Percentiles rank a stretch among this genome's conserved stretches.
Evolutionary conservation across 2,888 invertebrate genomes (phyloP).

Genomic region (Hirudinaria manillensis): DNA sequence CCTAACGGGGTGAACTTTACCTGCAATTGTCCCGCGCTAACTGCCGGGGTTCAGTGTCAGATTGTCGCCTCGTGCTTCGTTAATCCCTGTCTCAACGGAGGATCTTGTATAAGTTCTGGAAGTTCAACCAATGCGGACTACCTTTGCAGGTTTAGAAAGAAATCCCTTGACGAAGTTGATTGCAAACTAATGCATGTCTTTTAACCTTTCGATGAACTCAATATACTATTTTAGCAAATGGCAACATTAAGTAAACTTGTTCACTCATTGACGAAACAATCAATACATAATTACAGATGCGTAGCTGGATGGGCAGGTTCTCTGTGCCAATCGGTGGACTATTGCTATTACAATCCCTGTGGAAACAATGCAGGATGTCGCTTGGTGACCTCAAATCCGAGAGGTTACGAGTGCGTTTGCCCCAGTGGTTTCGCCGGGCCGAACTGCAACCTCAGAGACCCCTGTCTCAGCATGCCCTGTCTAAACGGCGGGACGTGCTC

Average conservation of each 20-base stretch:
- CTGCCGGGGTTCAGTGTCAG: slow-evolving; percentile 10
- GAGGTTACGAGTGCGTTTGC: not conserved
- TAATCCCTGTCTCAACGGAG: slow-evolving; percentile 33
- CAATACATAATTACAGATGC: not conserved
- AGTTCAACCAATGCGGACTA: not conserved
- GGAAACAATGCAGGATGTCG: slow-evolving; percentile 31
- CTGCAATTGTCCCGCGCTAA: slow-evolving; percentile 12
- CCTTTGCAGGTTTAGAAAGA: too few relatives aligned
- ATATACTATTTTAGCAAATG: too few relatives aligned
- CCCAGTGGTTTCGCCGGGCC: not conserved
- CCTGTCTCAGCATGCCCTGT: slow-evolving; percentile 18
- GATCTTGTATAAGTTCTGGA: slow-evolving; percentile 1
- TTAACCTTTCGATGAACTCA: too few relatives aligned
- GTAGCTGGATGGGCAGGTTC: slow-evolving; percentile 34
- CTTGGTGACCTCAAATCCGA: not conserved
- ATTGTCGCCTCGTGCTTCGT: slow-evolving; percentile 18
- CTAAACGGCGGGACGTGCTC: slow-evolving; percentile 21
- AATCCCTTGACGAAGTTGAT: too few relatives aligned
- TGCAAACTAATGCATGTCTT: too few relatives aligned
- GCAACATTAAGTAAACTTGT: too few relatives aligned
- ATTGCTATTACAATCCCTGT: slow-evolving; percentile 38
- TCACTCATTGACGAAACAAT: too few relatives aligned
- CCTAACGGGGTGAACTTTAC: slow-evolving; percentile 11
- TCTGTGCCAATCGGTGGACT: slow-evolving; percentile 36
- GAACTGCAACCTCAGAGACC: slow-evolving; percentile 7